Evolutionary conservation across 30 jellyfish, hydroid and myxozoan genomes (phyloP).

Genomic region (Clytia hemisphaerica): DNA sequence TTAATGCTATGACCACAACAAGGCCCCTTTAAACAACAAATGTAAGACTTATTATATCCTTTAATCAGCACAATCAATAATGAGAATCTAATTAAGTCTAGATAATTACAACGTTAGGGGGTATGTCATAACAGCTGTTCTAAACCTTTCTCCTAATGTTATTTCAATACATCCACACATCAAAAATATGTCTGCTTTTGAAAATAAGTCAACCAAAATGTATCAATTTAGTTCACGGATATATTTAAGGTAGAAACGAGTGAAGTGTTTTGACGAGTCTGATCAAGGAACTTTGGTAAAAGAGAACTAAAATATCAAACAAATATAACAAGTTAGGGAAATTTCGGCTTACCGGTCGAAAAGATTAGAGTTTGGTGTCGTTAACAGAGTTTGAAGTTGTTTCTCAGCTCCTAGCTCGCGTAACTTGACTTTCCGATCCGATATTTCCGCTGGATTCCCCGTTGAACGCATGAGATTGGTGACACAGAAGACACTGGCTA

Average conservation of each 20-base stretch:
- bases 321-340: too few species aligned
- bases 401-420: slow-evolving; percentile 81
- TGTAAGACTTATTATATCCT: too few species aligned
- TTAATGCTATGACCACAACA: too few species aligned
- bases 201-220: background rate
- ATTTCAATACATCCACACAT: background rate
- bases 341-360: slow-evolving; percentile 51
- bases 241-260: background rate
- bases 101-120: too few species aligned
- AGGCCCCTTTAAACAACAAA: too few species aligned
- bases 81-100: too few species aligned
- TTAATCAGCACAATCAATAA: too few species aligned
- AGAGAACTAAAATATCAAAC: background rate
- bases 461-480: slow-evolving; percentile 38
- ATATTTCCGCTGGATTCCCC: slow-evolving; percentile 48
- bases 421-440: slow-evolving; percentile 57
- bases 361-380: slow-evolving; percentile 48
- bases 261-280: background rate
- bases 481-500: slow-evolving; percentile 69
- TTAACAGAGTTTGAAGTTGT: slow-evolving; percentile 53
- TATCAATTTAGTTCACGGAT: too few species aligned
- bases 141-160: too few species aligned
- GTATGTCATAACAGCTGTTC: too few species aligned
- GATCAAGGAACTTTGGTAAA: background rate
- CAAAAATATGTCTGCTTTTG: background rate